These are phyloP conservation scores for Paracyclopina nana DNA, from an alignment of 1,140 invertebrate genomes.

Conservation along the genomic window DNA sequence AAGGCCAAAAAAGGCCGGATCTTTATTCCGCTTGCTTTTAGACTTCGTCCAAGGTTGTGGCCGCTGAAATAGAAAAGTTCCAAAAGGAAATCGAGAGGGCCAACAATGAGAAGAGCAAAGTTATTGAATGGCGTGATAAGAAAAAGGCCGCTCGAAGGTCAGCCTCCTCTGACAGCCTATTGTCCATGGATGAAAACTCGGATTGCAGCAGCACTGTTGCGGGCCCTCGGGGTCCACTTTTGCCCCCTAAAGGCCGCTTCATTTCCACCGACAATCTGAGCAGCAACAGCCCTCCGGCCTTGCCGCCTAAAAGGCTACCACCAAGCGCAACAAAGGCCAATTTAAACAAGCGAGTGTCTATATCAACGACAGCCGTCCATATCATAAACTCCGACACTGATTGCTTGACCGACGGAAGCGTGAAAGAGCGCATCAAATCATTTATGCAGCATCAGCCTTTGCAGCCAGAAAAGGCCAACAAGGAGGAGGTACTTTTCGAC, in stretches of 20 bases:
- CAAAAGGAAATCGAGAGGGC: conserved; percentile 7
- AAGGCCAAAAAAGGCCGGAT: too few relatives aligned
- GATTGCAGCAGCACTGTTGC: not conserved
- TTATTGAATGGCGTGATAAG: not conserved
- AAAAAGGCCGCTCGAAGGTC: not conserved
- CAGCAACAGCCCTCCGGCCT: not conserved
- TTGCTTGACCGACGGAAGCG: not conserved
- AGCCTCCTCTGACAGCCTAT: not conserved
- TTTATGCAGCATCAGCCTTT: too few relatives aligned
- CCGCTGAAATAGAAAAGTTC: conserved; percentile 1
- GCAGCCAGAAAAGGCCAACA: not conserved
- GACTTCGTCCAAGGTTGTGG: too few relatives aligned
- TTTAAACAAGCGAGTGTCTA: conserved; percentile 5
- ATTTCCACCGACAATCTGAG: not conserved
- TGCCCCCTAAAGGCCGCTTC: not conserved
- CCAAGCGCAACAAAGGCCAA: not conserved
- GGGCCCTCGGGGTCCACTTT: not conserved
- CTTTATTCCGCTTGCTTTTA: too few relatives aligned
- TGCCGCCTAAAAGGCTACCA: not conserved
- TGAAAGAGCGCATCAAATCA: too few relatives aligned
- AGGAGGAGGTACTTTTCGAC: not conserved
- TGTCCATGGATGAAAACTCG: conserved; percentile 3
- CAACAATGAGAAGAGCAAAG: not conserved
- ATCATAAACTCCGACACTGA: not conserved
- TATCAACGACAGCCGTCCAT: conserved; percentile 4